Base-by-base conservation (phyloP, 2,888 invertebrate species). In the Phortica okadai region DNA sequence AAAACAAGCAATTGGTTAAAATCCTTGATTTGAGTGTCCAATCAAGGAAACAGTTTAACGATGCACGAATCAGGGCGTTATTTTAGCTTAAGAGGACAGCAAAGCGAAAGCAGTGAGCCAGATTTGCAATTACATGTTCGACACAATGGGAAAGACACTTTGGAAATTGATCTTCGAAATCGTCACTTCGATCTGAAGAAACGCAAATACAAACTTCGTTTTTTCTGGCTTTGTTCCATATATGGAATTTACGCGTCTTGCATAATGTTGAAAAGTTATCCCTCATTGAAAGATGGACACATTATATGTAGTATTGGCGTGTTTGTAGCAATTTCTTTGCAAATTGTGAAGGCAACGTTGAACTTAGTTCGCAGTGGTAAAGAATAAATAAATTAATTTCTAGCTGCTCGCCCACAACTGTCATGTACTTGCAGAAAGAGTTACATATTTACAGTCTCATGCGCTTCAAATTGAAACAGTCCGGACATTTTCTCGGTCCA, bases 381-480 rank as follows among this genome's bases (percentile, higher is more conserved):
- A 83, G 33, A 82, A 66, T 80, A 78, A 5, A 67, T 82, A 8
- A 82, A 84, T 50, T 80, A 87, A 33, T 33, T 33, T 33, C 1
- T 21, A 21, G 33, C 25, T 87, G 88, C 2, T 21, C n/a, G 3
- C 42, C 4, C 14, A 66, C 7, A 33, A 41, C 10, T 41, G 42
- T 4, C 11, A 14, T 11, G 33, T 66, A 41, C 41, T 73, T 80
- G 1, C 74, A 91, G 92, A 92, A 80, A 88, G 82, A 59, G 72
- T 91, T 25, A 78, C 88, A 16, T 81, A 89, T 11, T 83, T 90
- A n/a, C 84, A 89, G 76, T 90, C 91, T 72, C 87, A 92, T 82
- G 92, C 90, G 0, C 79, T 92, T 1, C 91, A 92, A 80, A 84
- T 89, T 0, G 88, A 90, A 73, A 89, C 89, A 41, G 82, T 87